Base-by-base conservation (phyloP, 2,888 invertebrate species). In the Erebia palarica region DNA sequence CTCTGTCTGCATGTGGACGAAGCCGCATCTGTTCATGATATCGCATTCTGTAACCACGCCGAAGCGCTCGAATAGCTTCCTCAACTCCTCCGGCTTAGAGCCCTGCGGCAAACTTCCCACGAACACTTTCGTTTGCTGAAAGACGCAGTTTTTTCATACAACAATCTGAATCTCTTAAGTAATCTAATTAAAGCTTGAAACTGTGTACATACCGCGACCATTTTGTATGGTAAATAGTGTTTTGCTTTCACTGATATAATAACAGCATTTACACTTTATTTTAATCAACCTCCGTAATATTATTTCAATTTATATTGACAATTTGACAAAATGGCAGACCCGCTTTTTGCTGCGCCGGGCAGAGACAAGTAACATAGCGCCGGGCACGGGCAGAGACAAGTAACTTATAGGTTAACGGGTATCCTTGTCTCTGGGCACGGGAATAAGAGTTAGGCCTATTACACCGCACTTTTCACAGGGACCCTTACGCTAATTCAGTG, bases 1-100 rank as follows among this genome's bases (percentile, higher is more conserved):
- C 80, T 95, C 95, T 21, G 96, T 96, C 83, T 97, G 96, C 96
- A 97, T 96, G 89, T 98, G 98, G 65, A 99, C 97, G 91, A 99
- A 99, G 11, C 98, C 98, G 88, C 98, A 99, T 74, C 98, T 96
- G 87, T 98, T 98, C 93, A 98, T 96, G 72, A 99, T 97, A 86
- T 98, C 98, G 88, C 98, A 98, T 89, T 99, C 98, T 18, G 97
- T 97, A 8, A 99, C 98, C 70, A 95, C 95, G 61, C 98, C 98
- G 88, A 96, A 98, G 68, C 96, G 96, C 78, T 97, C 96, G 91
- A 99, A 98, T 65, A 98, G 92, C 77, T 95, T 95, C 63, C 96
- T 94, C 61, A 98, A 94, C 81, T 98, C 98, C 80, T 97, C 96
- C 69, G 96, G 95, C 81, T 96, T 96, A 77, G 97, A 97, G 80